phyloP scores from a whole-genome alignment of 2,888 invertebrate species.

The Drosophila peninsularis region DNA sequence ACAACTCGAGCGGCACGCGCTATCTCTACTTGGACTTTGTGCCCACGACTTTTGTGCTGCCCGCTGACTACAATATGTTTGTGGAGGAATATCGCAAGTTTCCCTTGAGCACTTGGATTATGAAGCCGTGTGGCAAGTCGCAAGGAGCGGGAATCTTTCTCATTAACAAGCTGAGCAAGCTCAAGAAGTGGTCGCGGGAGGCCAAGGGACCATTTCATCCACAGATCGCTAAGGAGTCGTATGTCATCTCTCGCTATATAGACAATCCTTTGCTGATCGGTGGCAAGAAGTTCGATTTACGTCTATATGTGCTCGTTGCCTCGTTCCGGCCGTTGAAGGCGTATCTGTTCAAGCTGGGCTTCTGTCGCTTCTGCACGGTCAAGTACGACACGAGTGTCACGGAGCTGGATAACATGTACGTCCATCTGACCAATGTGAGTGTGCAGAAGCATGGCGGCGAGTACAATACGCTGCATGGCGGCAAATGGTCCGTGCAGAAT shows the following conservation, averaged over 20 bases:
- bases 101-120: slow-evolving; percentile 97
- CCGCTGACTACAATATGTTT: slow-evolving; percentile 98
- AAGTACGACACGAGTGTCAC: slow-evolving; percentile 96
- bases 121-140: slow-evolving; percentile 98
- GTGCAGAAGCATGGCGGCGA: slow-evolving; percentile 98
- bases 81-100: slow-evolving; percentile 97
- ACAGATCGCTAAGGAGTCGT: slow-evolving; percentile 93
- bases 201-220: slow-evolving; percentile 94
- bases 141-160: slow-evolving; percentile 96
- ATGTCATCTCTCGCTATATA: slow-evolving; percentile 98
- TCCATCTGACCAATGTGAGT: slow-evolving; percentile 97
- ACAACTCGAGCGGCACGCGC: slow-evolving; percentile 87
- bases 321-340: slow-evolving; percentile 97
- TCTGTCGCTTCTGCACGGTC: slow-evolving; percentile 97
- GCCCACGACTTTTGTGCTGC: slow-evolving; percentile 96
- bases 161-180: slow-evolving; percentile 96
- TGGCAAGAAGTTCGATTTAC: slow-evolving; percentile 97
- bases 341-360: slow-evolving; percentile 95
- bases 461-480: slow-evolving; percentile 96
- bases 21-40: slow-evolving; percentile 95
- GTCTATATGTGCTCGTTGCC: slow-evolving; percentile 95
- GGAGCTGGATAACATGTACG: slow-evolving; percentile 96
- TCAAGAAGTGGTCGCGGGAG: slow-evolving; percentile 95
- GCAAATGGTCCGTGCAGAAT: slow-evolving; percentile 96
- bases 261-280: slow-evolving; percentile 98